Base-by-base conservation (phyloP, 2,113 vertebrate species). In the Callocephalon fimbriatum region DNA sequence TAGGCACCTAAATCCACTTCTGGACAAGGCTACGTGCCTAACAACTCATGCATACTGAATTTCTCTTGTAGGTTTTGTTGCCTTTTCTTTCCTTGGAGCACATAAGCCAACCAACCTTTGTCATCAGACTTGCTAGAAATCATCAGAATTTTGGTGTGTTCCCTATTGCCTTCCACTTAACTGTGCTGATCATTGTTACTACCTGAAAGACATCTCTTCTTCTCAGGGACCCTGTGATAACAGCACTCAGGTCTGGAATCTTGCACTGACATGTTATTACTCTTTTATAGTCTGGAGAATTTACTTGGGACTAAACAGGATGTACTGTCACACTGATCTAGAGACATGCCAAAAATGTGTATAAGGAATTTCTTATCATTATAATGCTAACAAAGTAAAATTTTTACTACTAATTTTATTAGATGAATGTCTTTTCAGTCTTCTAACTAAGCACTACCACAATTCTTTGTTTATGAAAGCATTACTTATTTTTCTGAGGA, bases 41-140 rank as follows among this genome's bases (percentile, higher is more conserved):
- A 62, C 2, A 85, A 20, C 14, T 78, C 23, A 22, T 66, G 18
- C 7, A 23, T 58, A 58, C 71, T 35, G 85, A 62, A 48, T 78
- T 23, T 48, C 1, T 74, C 5, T 53, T 25, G 3, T 6, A 32
- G 21, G 32, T 44, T 40, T 4, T 56, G 82, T 0, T 4, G 10
- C 15, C 4, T 44, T 71, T 61, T 82, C 7, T 91, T 73, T 89
- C 22, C 37, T 68, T 89, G n/a, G 45, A 91, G 15, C 4, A n/a
- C 1, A 2, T 35, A 80, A 56, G 15, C 7, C 15, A 59, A 72
- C 53, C 10, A 90, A 29, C 3, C 11, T 16, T 47, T 62, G 25
- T 17, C 31, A 76, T 74, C 10, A 72, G 35, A 42, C 26, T 72
- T 88, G 47, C 29, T 45, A 35, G 26, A 59, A 68, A 32, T 73